phyloP scores from a whole-genome alignment of 2,888 invertebrate genomes.

The Eupithecia inturbata region DNA sequence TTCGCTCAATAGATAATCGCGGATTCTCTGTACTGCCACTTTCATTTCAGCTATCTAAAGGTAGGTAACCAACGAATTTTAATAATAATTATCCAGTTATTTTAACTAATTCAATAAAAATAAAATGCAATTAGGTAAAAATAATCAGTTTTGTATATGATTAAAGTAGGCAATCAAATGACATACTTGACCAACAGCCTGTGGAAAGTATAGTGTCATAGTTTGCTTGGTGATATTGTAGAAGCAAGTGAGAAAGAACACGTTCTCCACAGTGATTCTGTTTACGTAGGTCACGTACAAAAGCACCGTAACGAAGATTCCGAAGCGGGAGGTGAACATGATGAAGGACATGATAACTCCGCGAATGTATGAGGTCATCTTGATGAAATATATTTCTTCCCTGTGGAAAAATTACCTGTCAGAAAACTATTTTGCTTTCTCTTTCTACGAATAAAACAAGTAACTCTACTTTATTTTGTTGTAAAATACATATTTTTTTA shows the following conservation, averaged over 20 bases:
- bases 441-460: neutral
- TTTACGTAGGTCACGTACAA: constrained; percentile 85
- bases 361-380: constrained; percentile 81
- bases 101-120: too few species aligned
- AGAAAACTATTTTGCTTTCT: constrained; percentile 4
- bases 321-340: constrained; percentile 86
- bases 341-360: constrained; percentile 85
- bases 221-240: constrained; percentile 89
- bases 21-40: constrained; percentile 75
- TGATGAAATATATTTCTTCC: constrained; percentile 71
- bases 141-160: neutral
- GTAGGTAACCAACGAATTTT: neutral
- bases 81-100: neutral
- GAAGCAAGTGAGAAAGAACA: constrained; percentile 89
- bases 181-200: constrained; percentile 76
- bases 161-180: neutral
- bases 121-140: too few species aligned
- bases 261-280: constrained; percentile 87
- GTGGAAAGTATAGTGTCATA: constrained; percentile 89
- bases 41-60: constrained; percentile 76
- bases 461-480: neutral
- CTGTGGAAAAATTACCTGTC: constrained; percentile 48
- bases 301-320: constrained; percentile 88
- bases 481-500: neutral
- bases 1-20: constrained; percentile 72